phyloP scores from a whole-genome alignment of 2,113 vertebrate species.

The Gymnorhina tibicen region DNA sequence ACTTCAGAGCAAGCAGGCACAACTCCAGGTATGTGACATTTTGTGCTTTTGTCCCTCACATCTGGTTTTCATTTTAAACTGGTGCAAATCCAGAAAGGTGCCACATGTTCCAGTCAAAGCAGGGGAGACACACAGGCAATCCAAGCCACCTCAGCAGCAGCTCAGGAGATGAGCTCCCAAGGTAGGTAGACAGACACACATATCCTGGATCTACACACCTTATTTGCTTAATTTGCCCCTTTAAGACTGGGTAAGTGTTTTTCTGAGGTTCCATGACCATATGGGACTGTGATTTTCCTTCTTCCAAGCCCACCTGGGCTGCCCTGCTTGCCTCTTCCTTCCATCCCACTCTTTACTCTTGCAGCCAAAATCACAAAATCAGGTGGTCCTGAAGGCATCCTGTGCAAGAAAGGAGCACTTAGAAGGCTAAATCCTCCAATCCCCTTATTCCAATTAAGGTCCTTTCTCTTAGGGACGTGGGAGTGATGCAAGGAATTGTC shows the following conservation, averaged over 20 bases:
- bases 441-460: slow-evolving; percentile 35
- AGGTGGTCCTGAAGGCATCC: slow-evolving; percentile 6
- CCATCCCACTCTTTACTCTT: not conserved
- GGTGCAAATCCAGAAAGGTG: not conserved
- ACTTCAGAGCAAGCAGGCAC: not conserved
- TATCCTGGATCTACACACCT: not conserved
- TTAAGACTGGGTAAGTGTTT: not conserved
- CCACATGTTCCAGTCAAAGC: not conserved
- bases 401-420: slow-evolving; percentile 32
- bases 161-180: not conserved
- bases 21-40: not conserved
- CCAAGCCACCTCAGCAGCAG: not conserved
- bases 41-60: not conserved
- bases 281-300: not conserved
- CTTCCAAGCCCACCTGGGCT: not conserved
- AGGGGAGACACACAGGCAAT: not conserved
- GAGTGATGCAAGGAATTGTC: not conserved
- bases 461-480: not conserved
- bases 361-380: not conserved
- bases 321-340: not conserved
- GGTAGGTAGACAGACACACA: no score
- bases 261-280: not conserved
- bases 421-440: slow-evolving; percentile 49
- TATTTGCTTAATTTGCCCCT: not conserved
- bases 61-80: not conserved